Conservation (phyloP, 2,113 vertebrate genomes). For the Istiophorus platypterus region DNA sequence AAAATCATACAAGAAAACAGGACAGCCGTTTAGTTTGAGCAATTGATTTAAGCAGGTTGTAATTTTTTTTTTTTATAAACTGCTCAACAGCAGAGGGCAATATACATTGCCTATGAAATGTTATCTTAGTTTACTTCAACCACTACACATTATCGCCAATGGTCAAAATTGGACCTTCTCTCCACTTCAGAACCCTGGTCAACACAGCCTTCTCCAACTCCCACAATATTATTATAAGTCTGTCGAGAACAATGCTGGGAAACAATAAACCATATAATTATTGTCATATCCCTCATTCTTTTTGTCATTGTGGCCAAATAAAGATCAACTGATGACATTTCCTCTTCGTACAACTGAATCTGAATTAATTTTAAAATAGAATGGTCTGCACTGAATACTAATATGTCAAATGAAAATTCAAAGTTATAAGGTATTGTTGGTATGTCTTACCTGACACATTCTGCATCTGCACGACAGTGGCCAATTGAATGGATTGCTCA, state of each 20-base stretch:
- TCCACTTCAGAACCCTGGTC: slow-evolving; percentile 50
- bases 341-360: not conserved
- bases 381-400: not conserved
- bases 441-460: slow-evolving; percentile 90
- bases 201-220: slow-evolving; percentile 11
- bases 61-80: too few relatives aligned
- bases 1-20: not conserved
- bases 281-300: not conserved
- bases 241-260: not conserved
- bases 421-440: not conserved
- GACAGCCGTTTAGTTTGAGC: not conserved
- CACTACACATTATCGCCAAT: not conserved
- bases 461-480: slow-evolving; percentile 79
- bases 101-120: too few relatives aligned
- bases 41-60: not conserved
- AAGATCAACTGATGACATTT: not conserved
- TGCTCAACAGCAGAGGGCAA: not conserved
- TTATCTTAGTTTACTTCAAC: not conserved
- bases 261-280: not conserved
- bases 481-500: slow-evolving; percentile 81
- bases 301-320: not conserved
- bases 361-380: not conserved
- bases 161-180: not conserved
- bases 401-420: not conserved
- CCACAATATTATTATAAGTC: not conserved